Evolutionary conservation across 2,797 vertebrate species (phyloP).

Genomic region (Ctenosaura bakeri): DNA sequence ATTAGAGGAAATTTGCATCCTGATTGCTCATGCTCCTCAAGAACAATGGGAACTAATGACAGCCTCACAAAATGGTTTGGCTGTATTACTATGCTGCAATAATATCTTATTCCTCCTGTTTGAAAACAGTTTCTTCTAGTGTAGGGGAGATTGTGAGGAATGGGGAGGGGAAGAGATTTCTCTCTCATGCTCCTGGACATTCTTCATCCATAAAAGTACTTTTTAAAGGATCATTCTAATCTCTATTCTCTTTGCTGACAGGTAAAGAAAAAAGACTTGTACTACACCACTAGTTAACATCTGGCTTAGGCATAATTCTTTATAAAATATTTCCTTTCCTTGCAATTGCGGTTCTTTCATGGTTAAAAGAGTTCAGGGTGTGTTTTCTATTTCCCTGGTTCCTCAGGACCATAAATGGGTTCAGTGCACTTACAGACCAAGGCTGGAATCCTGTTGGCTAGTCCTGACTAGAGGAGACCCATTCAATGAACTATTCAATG

Average conservation of each 20-base stretch:
- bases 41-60: slow-evolving; percentile 49
- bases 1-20: slow-evolving; percentile 56
- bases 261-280: background rate
- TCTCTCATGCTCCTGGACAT: background rate
- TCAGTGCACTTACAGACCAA: background rate
- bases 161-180: too few relatives aligned
- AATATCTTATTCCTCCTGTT: background rate
- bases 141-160: slow-evolving; percentile 1
- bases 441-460: too few relatives aligned
- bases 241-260: background rate
- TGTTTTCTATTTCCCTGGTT: background rate
- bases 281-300: background rate
- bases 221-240: background rate
- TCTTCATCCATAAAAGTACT: background rate
- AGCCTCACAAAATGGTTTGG: slow-evolving; percentile 33
- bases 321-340: background rate
- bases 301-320: background rate
- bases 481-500: too few relatives aligned
- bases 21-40: slow-evolving; percentile 35
- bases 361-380: background rate
- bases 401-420: background rate
- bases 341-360: background rate
- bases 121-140: slow-evolving; percentile 12
- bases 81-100: background rate
- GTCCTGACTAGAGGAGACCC: too few relatives aligned